phyloP scores from a whole-genome alignment of 2,888 invertebrate species.

The Drosophila kokeensis region DNA sequence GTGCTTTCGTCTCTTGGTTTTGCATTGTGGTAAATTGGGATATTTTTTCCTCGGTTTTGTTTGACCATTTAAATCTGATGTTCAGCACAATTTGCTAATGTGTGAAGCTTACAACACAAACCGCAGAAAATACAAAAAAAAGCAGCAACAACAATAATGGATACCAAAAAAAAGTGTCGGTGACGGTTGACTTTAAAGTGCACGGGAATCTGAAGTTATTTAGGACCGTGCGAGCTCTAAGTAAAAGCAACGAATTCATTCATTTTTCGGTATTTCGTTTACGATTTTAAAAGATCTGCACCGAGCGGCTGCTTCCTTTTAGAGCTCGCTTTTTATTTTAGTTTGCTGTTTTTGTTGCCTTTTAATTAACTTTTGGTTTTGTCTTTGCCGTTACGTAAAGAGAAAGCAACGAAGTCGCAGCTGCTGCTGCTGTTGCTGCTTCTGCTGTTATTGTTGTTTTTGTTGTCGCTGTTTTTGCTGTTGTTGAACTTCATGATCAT shows the following conservation, averaged over 20 bases:
- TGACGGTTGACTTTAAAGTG: constrained; percentile 29
- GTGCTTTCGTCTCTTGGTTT: constrained; percentile 1
- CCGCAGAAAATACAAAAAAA: constrained; percentile 29
- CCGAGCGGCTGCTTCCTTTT: constrained; percentile 53
- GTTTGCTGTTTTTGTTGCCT: constrained; percentile 58
- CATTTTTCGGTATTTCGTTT: constrained; percentile 41
- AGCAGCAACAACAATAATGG: constrained; percentile 9
- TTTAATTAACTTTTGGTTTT: constrained; percentile 72
- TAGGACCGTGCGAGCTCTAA: constrained; percentile 28
- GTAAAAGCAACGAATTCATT: constrained; percentile 16
- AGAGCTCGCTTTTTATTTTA: constrained; percentile 52
- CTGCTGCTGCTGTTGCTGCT: constrained; percentile 9
- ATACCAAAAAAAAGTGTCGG: constrained; percentile 9
- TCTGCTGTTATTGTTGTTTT: constrained; percentile 3
- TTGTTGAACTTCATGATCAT: constrained; percentile 75
- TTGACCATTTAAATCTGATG: constrained; percentile 41
- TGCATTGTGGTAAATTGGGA: constrained; percentile 14
- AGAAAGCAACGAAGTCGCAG: constrained; percentile 67
- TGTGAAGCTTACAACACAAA: constrained; percentile 61
- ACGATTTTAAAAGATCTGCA: constrained; percentile 30
- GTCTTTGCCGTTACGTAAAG: constrained; percentile 74
- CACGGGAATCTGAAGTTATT: constrained; percentile 19
- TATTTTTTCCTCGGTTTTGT: constrained; percentile 11
- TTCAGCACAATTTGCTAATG: constrained; percentile 66
- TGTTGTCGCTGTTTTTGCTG: constrained; percentile 27